These are phyloP conservation scores for Papilio protenor DNA, from an alignment of 2,888 invertebrate genomes.

Conservation along the genomic window DNA sequence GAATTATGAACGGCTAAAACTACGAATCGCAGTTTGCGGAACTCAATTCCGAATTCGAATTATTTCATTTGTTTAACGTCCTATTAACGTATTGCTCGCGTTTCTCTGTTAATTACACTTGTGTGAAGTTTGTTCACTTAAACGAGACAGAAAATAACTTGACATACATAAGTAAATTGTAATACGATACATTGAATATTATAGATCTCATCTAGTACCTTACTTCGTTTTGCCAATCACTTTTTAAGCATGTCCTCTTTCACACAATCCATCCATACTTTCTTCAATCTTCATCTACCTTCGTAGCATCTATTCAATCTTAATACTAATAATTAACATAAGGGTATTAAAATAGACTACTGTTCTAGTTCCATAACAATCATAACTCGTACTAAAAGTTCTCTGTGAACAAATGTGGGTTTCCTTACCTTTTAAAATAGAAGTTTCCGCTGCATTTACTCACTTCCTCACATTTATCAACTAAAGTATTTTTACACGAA, in stretches of 20 bases:
- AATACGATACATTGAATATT: neutral
- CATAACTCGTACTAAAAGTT: constrained; percentile 6
- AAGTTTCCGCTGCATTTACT: constrained; percentile 39
- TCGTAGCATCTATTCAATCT: no score
- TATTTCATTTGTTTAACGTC: constrained; percentile 11
- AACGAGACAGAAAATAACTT: neutral
- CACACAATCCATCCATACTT: no score
- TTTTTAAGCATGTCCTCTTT: no score
- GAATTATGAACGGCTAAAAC: neutral
- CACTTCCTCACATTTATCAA: constrained; percentile 40
- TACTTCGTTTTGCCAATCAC: no score
- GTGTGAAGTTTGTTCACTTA: neutral
- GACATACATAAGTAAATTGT: neutral
- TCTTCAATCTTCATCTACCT: no score
- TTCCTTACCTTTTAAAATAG: constrained; percentile 18
- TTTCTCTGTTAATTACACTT: neutral
- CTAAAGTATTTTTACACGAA: neutral
- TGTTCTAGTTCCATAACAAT: neutral
- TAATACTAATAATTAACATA: neutral
- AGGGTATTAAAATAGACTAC: neutral
- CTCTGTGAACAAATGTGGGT: neutral
- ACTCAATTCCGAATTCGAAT: constrained; percentile 9
- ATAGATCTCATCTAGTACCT: no score
- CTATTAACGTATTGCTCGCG: constrained; percentile 10
- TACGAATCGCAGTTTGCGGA: neutral